These are phyloP conservation scores for Pollenia amentaria DNA, from an alignment of 2,888 invertebrate genomes.

Conservation along the genomic window DNA sequence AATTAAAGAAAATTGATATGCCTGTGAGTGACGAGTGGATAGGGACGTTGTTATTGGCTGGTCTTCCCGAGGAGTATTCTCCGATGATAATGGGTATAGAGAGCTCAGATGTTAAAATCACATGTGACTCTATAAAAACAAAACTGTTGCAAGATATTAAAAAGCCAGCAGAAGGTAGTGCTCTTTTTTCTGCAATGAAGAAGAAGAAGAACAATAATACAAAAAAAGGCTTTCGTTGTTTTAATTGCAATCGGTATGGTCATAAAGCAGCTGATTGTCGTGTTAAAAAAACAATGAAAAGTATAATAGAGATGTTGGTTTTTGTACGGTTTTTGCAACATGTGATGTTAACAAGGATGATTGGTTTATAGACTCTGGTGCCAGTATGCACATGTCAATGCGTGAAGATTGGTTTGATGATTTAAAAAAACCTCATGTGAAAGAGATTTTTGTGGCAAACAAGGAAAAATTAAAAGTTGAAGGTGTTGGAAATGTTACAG, in stretches of 20 bases:
- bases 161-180: no score
- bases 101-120: no score
- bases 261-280: slow-evolving; percentile 50
- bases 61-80: no score
- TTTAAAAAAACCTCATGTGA: slow-evolving; percentile 11
- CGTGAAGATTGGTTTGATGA: slow-evolving; percentile 31
- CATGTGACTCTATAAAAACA: no score
- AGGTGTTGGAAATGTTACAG: slow-evolving; percentile 16
- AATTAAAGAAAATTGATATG: no score
- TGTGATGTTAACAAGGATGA: not conserved
- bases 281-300: not conserved
- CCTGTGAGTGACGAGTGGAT: slow-evolving; percentile 66
- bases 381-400: slow-evolving; percentile 39
- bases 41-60: no score
- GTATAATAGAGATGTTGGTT: slow-evolving; percentile 13
- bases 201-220: no score
- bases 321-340: slow-evolving; percentile 47
- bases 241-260: slow-evolving; percentile 45
- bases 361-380: slow-evolving; percentile 41
- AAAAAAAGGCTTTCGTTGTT: slow-evolving; percentile 45
- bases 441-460: slow-evolving; percentile 40
- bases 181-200: no score
- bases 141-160: no score
- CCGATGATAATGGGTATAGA: no score
- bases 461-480: slow-evolving; percentile 34